Base-by-base conservation (phyloP, 2,888 invertebrate genomes). In the Cantharis lateralis region DNA sequence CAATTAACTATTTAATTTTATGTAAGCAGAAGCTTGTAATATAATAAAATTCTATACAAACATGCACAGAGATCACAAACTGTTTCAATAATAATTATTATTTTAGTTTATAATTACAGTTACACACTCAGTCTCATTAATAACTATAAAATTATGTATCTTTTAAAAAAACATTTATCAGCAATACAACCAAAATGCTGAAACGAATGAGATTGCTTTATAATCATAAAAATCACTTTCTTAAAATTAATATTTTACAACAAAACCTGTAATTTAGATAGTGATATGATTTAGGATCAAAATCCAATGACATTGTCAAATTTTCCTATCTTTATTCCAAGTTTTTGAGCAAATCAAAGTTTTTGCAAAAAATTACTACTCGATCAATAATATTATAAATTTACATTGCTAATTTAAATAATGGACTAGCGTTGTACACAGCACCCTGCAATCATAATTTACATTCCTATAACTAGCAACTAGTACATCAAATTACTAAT, bases 391-490 rank as follows among this genome's bases (percentile, higher is more conserved):
- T 1, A 24, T 48, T 48, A 48, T n/a, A 48, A 66, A 66, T 66
- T 66, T 66, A 32, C 64, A 32, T 32, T 72, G 64, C 63, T n/a
- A 72, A 72, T 48, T 72, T 72, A 28, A 62, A 73, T 32, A 62
- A 68, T 68, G 62, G 73, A 73, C 73, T 73, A 73, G 73, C 62
- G 62, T 69, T 69, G 66, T 73, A 69, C 73, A 73, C 73, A 73
- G 73, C 73, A 69, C 69, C 72, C 73, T 73, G 69, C 73, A 68
- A 64, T 32, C 32, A 64, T 28, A 15, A 61, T 69, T 72, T 16
- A 26, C 64, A 69, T 32, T 66, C 26, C 26, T 32, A 20, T 68
- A 62, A 28, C 68, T 68, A 68, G 68, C 15, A 62, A 69, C 73
- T 73, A 73, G 69, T 69, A 73, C 73, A 73, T 24, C 62, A 28